phyloP scores from a whole-genome alignment of 2,797 vertebrate genomes.

The Phalanger gymnotis region DNA sequence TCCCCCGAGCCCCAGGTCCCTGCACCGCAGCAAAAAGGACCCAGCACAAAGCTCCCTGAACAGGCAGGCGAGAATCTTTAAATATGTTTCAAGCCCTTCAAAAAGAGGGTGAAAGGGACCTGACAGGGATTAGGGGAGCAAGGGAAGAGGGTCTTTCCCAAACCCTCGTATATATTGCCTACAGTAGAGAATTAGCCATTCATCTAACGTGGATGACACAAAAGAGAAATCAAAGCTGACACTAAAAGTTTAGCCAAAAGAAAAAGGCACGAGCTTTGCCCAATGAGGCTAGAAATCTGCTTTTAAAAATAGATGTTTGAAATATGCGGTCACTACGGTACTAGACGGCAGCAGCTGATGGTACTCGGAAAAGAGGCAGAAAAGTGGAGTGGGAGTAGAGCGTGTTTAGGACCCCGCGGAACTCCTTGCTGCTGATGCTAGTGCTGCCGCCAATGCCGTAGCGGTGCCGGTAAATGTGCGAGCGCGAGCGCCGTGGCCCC shows the following conservation, averaged over 20 bases:
- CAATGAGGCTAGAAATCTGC: constrained; percentile 61
- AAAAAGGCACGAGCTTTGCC: neutral
- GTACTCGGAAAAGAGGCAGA: neutral
- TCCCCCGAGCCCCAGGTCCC: constrained; percentile 57
- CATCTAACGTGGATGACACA: constrained; percentile 6
- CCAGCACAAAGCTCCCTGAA: neutral
- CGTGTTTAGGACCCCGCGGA: constrained; percentile 81
- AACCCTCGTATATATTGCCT: neutral
- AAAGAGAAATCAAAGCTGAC: constrained; percentile 50
- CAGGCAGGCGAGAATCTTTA: neutral
- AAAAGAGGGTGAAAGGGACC: neutral
- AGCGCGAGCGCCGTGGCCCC: neutral
- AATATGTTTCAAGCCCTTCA: neutral
- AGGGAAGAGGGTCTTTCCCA: neutral
- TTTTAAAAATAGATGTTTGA: constrained; percentile 67
- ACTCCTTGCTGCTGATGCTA: constrained; percentile 20
- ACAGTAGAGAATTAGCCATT: constrained; percentile 38
- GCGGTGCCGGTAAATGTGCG: constrained; percentile 6
- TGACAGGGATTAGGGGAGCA: neutral
- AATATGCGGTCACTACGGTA: constrained; percentile 42
- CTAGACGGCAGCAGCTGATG: constrained; percentile 68
- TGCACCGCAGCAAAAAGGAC: neutral
- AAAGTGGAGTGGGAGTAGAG: constrained; percentile 16
- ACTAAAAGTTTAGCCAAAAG: neutral
- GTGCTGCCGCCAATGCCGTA: neutral